Percentiles rank a stretch among this genome's conserved stretches.
Evolutionary conservation across 1,140 invertebrate genomes (phyloP).

Genomic region (Lordiphosa mommai): DNA sequence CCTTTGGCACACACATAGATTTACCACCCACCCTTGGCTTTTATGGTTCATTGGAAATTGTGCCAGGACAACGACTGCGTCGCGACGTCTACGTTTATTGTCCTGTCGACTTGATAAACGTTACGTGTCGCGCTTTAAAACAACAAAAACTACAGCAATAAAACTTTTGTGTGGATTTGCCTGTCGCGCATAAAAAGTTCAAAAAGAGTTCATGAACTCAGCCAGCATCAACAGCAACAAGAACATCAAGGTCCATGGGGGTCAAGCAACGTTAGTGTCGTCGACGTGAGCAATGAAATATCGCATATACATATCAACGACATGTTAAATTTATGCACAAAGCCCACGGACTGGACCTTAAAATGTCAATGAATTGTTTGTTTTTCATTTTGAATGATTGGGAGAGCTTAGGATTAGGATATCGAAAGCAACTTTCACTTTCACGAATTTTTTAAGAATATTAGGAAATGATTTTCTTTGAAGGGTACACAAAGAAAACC

Average conservation of each 20-base stretch:
- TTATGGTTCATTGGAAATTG: slow-evolving; percentile 13
- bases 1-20: not conserved
- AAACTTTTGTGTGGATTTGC: slow-evolving; percentile 49
- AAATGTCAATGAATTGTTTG: too few species aligned
- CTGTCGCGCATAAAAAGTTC: slow-evolving; percentile 64
- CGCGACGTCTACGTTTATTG: slow-evolving; percentile 44
- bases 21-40: too few species aligned
- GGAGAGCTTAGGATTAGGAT: too few species aligned
- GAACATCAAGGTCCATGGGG: slow-evolving; percentile 15
- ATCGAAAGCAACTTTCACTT: too few species aligned
- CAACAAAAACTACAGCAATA: slow-evolving; percentile 31
- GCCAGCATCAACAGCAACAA: slow-evolving; percentile 19
- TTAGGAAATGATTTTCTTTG: too few species aligned
- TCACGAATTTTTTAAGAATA: too few species aligned
- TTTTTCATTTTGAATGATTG: too few species aligned
- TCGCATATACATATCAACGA: not conserved
- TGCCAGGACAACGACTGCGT: slow-evolving; percentile 26
- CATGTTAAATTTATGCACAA: too few species aligned
- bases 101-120: slow-evolving; percentile 38
- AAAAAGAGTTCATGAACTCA: slow-evolving; percentile 63
- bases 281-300: not conserved
- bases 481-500: too few species aligned
- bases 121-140: slow-evolving; percentile 46
- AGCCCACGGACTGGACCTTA: too few species aligned
- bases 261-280: slow-evolving; percentile 33